Percentiles rank a stretch among this genome's conserved stretches.
These are phyloP conservation scores for Chromobotia macracanthus DNA, from an alignment of 2,797 vertebrate species.

Conservation along the genomic window DNA sequence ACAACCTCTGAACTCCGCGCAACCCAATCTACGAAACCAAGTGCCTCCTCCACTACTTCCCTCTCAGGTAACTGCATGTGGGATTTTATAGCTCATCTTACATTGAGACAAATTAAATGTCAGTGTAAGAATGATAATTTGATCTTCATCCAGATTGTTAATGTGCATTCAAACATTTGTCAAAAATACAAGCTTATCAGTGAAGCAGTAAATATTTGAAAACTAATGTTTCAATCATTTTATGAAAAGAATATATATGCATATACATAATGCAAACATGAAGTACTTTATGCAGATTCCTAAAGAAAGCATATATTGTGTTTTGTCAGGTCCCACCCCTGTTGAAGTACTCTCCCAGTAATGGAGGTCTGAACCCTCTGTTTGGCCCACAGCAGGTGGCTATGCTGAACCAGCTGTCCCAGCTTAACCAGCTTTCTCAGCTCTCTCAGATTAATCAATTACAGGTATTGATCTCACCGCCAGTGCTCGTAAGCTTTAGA, in stretches of 20 bases:
- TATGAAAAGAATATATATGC: too few relatives aligned
- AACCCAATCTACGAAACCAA: conserved; percentile 96
- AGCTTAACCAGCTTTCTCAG: conserved; percentile 94
- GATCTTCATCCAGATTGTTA: too few relatives aligned
- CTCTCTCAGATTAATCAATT: conserved; percentile 86
- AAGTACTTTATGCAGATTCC: too few relatives aligned
- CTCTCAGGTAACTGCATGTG: conserved; percentile 88
- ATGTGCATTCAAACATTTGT: too few relatives aligned
- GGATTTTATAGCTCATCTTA: background rate
- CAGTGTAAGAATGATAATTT: too few relatives aligned
- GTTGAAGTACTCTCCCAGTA: conserved; percentile 95
- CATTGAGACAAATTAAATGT: background rate
- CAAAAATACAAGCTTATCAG: too few relatives aligned
- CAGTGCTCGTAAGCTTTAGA: background rate
- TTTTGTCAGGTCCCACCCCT: conserved; percentile 88
- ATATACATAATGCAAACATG: too few relatives aligned
- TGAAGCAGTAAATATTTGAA: too few relatives aligned
- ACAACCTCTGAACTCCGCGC: too few relatives aligned
- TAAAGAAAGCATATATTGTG: conserved; percentile 4
- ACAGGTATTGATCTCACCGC: conserved; percentile 79
- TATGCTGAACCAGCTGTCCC: conserved; percentile 95
- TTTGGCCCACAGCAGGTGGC: conserved; percentile 97
- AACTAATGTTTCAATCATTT: too few relatives aligned
- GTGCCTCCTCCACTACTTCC: conserved; percentile 97
- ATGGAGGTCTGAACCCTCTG: conserved; percentile 88